These are phyloP conservation scores for Cyanoramphus novaezelandiae DNA, from an alignment of 2,113 vertebrate species.

Conservation along the genomic window DNA sequence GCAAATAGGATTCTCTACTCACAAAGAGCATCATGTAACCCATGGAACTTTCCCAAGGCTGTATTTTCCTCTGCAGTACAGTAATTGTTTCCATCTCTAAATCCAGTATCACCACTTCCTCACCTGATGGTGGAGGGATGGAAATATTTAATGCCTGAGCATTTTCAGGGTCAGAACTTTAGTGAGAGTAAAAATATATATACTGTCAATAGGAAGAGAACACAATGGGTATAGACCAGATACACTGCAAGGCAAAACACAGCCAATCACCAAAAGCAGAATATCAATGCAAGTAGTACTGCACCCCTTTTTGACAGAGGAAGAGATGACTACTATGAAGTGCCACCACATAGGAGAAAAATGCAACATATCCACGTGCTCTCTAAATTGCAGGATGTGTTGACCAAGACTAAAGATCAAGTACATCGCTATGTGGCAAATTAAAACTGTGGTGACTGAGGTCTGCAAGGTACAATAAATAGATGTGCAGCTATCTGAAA, in stretches of 20 bases:
- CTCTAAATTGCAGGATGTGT: background rate
- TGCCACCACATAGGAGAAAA: background rate
- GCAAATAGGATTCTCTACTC: background rate
- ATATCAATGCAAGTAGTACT: fast-evolving
- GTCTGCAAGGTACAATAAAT: background rate
- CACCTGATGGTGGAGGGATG: background rate
- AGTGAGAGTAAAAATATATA: background rate
- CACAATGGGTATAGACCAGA: background rate
- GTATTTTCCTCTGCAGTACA: background rate
- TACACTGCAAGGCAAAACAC: background rate
- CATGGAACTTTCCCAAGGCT: background rate
- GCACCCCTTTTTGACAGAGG: background rate
- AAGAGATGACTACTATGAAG: background rate
- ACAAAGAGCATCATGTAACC: background rate
- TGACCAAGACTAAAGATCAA: background rate
- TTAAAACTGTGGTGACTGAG: background rate
- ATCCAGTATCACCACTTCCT: background rate
- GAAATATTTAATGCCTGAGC: background rate
- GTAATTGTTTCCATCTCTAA: background rate
- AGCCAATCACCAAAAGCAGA: background rate
- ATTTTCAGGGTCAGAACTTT: background rate
- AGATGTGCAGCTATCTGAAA: background rate
- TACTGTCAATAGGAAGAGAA: background rate
- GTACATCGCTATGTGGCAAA: background rate
- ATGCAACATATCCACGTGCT: fast-evolving